These are phyloP conservation scores for Parnassius smintheus DNA, from an alignment of 2,888 invertebrate genomes.

Conservation along the genomic window DNA sequence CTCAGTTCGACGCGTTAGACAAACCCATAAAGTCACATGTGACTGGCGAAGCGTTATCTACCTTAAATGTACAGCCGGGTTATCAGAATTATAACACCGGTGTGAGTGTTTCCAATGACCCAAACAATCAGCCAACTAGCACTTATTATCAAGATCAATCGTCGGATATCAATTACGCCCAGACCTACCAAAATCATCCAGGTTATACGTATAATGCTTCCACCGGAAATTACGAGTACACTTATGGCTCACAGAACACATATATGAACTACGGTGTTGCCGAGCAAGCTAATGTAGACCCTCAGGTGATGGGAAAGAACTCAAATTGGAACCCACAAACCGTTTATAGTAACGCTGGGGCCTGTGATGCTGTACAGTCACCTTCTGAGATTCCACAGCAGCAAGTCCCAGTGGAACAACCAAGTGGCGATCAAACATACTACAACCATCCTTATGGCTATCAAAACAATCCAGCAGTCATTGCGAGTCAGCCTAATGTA, in stretches of 20 bases:
- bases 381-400: constrained; percentile 59
- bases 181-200: constrained; percentile 78
- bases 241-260: constrained; percentile 81
- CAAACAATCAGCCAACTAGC: constrained; percentile 41
- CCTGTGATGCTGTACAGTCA: constrained; percentile 69
- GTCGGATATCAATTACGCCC: constrained; percentile 43
- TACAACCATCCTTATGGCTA: constrained; percentile 78
- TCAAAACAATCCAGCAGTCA: constrained; percentile 42
- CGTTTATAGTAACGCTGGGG: constrained; percentile 74
- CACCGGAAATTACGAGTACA: constrained; percentile 82
- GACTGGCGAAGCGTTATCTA: constrained; percentile 62
- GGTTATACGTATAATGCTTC: constrained; percentile 81
- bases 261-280: constrained; percentile 43
- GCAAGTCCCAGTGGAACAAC: constrained; percentile 34
- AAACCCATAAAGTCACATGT: constrained; percentile 72
- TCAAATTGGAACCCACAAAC: constrained; percentile 53
- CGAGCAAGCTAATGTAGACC: constrained; percentile 45
- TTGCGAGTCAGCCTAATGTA: constrained; percentile 52
- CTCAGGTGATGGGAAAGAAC: constrained; percentile 47
- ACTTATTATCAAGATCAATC: constrained; percentile 43
- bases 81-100: constrained; percentile 36
- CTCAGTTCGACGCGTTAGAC: constrained; percentile 60
- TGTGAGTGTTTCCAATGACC: constrained; percentile 40
- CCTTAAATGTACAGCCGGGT: constrained; percentile 31
- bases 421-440: constrained; percentile 52